A percentile compares a stretch with the other conserved stretches of the same genome.
phyloP scores from a whole-genome alignment of 2,797 vertebrate genomes.

The Poeciliopsis gracilis region DNA sequence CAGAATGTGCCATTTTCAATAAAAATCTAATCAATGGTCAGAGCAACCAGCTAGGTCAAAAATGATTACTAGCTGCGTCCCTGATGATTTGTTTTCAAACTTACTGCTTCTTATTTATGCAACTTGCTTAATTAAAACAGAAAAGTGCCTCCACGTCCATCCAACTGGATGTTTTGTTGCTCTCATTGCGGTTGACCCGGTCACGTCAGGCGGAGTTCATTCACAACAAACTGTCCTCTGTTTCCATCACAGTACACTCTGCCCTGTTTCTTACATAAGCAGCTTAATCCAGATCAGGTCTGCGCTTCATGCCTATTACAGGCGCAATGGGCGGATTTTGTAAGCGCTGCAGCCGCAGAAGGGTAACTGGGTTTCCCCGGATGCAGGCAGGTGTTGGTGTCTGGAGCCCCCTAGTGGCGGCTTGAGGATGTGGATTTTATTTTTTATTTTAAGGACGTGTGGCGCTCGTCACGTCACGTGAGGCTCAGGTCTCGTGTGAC shows the following conservation, averaged over 20 bases:
- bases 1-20: too few relatives aligned
- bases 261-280: constrained; percentile 73
- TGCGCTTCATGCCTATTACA: constrained; percentile 34
- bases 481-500: constrained; percentile 57
- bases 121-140: constrained; percentile 26
- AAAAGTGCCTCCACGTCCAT: constrained; percentile 23
- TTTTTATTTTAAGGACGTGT: neutral
- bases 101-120: constrained; percentile 22
- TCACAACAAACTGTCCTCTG: constrained; percentile 52
- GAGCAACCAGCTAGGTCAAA: too few relatives aligned
- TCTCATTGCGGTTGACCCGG: constrained; percentile 28
- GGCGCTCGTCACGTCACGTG: constrained; percentile 36
- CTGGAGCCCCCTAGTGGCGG: constrained; percentile 72
- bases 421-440: neutral
- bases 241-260: constrained; percentile 57
- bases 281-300: constrained; percentile 52
- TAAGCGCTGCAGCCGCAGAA: constrained; percentile 17
- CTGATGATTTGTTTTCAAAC: neutral
- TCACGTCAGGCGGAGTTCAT: constrained; percentile 36
- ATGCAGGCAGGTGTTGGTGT: neutral
- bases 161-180: constrained; percentile 6
- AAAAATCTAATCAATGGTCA: too few relatives aligned
- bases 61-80: too few relatives aligned
- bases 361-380: neutral
- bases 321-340: constrained; percentile 53